These are phyloP conservation scores for Sebastiscus albofasciatus DNA, from an alignment of 2,797 vertebrate genomes.

Conservation along the genomic window DNA sequence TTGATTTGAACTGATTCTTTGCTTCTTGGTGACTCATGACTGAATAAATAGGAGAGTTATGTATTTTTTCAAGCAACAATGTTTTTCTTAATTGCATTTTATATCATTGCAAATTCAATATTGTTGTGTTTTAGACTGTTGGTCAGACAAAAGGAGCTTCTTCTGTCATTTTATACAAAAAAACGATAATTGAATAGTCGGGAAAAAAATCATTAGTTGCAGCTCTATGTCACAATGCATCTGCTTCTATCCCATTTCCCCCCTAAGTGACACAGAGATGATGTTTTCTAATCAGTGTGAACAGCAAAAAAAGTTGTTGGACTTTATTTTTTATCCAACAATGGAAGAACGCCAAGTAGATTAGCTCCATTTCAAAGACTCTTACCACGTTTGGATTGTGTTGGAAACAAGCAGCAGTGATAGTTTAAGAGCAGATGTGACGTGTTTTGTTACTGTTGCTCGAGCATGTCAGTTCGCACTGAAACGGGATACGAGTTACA, in stretches of 20 bases:
- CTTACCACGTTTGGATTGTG: neutral
- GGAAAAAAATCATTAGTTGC: neutral
- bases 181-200: neutral
- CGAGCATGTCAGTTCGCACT: neutral
- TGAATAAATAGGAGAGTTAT: neutral
- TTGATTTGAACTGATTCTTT: neutral
- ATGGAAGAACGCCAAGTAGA: neutral
- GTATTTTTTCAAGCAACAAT: neutral
- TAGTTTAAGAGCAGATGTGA: conserved; percentile 36
- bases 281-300: neutral
- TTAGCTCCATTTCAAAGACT: neutral
- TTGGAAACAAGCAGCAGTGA: neutral
- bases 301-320: neutral
- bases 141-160: neutral
- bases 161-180: neutral
- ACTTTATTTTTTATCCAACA: neutral
- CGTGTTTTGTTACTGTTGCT: conserved; percentile 8
- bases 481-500: conserved; percentile 7
- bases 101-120: neutral
- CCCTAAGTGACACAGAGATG: neutral
- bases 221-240: neutral
- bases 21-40: neutral
- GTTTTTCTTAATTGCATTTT: neutral
- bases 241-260: neutral
- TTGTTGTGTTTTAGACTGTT: neutral